Percentiles rank a stretch among this genome's conserved stretches.
Evolutionary conservation across 2,888 invertebrate genomes (phyloP).

Genomic region (Nephrotoma flavescens): DNA sequence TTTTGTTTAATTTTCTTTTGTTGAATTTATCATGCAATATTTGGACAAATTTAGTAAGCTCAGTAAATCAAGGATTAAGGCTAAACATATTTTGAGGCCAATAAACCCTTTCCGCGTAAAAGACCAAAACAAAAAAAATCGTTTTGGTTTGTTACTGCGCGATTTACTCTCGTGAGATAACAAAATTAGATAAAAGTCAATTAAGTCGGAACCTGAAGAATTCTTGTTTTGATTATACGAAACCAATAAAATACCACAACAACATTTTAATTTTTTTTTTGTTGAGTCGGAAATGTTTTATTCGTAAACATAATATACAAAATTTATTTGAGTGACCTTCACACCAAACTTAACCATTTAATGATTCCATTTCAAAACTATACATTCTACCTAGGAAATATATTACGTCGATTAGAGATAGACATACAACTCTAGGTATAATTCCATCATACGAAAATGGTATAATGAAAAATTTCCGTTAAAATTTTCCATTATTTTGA

Average conservation of each 20-base stretch:
- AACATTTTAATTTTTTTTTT: background rate
- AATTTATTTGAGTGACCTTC: background rate
- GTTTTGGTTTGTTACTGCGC: background rate
- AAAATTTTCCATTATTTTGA: background rate
- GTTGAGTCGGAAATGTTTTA: background rate
- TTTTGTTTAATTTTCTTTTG: background rate
- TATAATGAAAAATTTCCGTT: background rate
- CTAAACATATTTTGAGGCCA: background rate
- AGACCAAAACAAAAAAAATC: background rate
- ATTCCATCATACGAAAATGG: background rate
- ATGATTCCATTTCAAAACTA: background rate
- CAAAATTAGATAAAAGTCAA: too few relatives aligned
- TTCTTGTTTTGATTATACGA: background rate
- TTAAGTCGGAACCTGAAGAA: background rate
- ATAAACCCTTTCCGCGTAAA: background rate
- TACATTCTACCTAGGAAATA: background rate
- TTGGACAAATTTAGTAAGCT: background rate
- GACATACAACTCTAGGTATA: background rate
- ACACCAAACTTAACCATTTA: background rate
- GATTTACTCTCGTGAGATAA: background rate
- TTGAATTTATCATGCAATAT: background rate
- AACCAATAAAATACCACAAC: background rate
- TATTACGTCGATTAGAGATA: background rate
- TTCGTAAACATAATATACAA: background rate
- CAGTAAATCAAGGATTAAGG: background rate